Conservation (phyloP, 2,113 vertebrate species). For the Chlorodrepanis virens region DNA sequence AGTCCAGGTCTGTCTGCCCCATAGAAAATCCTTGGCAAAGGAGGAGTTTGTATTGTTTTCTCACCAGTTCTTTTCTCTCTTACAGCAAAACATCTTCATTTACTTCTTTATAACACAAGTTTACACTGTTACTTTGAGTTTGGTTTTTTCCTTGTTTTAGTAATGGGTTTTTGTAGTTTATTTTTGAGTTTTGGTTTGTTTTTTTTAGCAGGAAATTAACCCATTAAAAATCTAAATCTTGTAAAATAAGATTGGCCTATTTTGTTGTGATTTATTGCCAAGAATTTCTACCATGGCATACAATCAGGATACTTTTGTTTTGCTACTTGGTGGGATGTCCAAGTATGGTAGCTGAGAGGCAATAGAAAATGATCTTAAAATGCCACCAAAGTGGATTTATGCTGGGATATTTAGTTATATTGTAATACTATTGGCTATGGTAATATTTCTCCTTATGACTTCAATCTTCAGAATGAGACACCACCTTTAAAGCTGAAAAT, state of each 20-base stretch:
- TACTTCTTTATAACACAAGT: neutral
- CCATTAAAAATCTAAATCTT: neutral
- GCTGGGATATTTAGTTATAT: constrained; percentile 30
- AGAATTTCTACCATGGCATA: neutral
- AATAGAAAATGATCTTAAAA: constrained; percentile 38
- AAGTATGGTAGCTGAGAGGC: neutral
- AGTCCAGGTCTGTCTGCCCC: neutral
- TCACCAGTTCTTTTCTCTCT: neutral
- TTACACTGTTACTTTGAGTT: neutral
- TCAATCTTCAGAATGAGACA: constrained; percentile 36
- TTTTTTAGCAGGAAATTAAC: neutral
- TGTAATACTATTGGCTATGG: neutral
- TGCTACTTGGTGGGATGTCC: neutral
- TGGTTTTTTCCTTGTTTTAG: neutral
- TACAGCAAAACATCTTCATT: neutral
- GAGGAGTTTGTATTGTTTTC: neutral
- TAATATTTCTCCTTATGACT: constrained; percentile 34
- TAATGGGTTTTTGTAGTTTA: neutral
- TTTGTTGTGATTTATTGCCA: neutral
- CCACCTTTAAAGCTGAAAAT: constrained; percentile 44
- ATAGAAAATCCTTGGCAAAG: neutral
- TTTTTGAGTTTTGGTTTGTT: neutral
- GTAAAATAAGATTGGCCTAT: neutral
- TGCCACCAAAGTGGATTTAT: constrained; percentile 37
- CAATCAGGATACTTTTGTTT: neutral